These are phyloP conservation scores for Plagodis dolabraria DNA, from an alignment of 2,888 invertebrate species.

Conservation along the genomic window DNA sequence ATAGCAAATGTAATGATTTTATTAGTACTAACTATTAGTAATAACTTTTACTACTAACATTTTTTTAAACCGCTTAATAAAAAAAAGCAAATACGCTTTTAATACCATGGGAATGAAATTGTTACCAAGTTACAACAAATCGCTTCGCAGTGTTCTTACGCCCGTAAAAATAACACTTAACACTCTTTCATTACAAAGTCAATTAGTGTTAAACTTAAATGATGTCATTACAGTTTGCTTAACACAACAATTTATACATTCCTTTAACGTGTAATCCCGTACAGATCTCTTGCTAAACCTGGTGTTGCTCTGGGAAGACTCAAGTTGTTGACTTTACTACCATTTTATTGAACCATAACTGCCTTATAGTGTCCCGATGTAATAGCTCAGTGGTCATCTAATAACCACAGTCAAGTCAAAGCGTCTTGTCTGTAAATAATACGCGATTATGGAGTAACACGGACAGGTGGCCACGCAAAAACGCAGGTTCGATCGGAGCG, in stretches of 20 bases:
- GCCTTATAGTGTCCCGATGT: background rate
- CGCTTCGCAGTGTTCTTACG: background rate
- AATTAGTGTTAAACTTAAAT: conserved; percentile 28
- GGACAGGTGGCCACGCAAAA: conserved; percentile 64
- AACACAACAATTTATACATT: conserved; percentile 45
- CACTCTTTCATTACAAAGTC: conserved; percentile 5
- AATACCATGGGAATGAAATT: too few relatives aligned
- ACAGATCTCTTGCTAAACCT: too few relatives aligned
- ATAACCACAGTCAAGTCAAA: conserved; percentile 17
- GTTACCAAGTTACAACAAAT: too few relatives aligned
- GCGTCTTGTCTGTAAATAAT: conserved; percentile 62
- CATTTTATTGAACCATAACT: background rate
- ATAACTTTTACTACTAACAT: too few relatives aligned
- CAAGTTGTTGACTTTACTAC: too few relatives aligned
- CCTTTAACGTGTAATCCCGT: background rate
- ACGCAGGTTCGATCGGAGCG: conserved; percentile 56
- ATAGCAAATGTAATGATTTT: too few relatives aligned
- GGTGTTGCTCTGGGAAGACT: too few relatives aligned
- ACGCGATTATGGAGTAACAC: conserved; percentile 62
- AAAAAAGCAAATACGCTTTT: too few relatives aligned
- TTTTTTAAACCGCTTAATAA: too few relatives aligned
- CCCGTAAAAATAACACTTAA: background rate
- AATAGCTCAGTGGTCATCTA: conserved; percentile 1
- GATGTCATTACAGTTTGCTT: conserved; percentile 38
- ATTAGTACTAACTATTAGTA: too few relatives aligned